Base-by-base conservation (phyloP, 2,113 vertebrate genomes). In the Dasyprocta punctata region DNA sequence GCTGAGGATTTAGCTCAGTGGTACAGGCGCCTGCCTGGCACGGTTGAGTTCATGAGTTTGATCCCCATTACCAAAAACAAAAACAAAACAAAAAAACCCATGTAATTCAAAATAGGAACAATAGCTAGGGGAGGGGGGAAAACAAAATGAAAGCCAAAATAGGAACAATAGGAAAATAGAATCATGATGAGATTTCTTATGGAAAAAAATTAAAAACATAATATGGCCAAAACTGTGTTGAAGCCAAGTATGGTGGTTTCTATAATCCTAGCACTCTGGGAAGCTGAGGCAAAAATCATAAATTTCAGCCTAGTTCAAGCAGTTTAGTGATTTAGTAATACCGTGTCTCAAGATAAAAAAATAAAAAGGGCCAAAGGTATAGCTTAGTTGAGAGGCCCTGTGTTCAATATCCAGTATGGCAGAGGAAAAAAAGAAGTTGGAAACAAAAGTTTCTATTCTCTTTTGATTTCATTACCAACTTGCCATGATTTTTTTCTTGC, bases 151-250 rank as follows among this genome's bases (percentile, higher is more conserved):
- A 71, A 71, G n/a, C 24, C 28, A 69, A 67, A 81, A 56, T 63
- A 73, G 41, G 24, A 78, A 73, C 54, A 69, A 75, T 90, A 91
- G 63, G 54, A 86, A 92, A 65, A 77, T 77, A 19, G 49, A 78
- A 67, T 90, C 82, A 20, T 89, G 10, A 86, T 80, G 5, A 24
- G 5, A 44, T 94, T 95, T 95, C 26, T 84, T 87, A 36, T 49
- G 52, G 52, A 84, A 93, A 49, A 49, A 91, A 33, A 93, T 67
- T 86, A 52, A 20, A 41, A 96, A 97, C 78, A 60, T 83, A 47
- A 22, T 69, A 8, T 89, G 63, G 41, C 49, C 67, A 84, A 80
- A 95, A 93, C 82, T 93, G 52, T 67, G 10, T 80, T 87, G 36
- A 81, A 86, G 54, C 30, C 20, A 33, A 36, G 33, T 14, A 17